Evolutionary conservation across 2,113 vertebrate species (phyloP), one percentile per base, ranked within the genome.

Genomic region (Nothoprocta perdicaria): DNA sequence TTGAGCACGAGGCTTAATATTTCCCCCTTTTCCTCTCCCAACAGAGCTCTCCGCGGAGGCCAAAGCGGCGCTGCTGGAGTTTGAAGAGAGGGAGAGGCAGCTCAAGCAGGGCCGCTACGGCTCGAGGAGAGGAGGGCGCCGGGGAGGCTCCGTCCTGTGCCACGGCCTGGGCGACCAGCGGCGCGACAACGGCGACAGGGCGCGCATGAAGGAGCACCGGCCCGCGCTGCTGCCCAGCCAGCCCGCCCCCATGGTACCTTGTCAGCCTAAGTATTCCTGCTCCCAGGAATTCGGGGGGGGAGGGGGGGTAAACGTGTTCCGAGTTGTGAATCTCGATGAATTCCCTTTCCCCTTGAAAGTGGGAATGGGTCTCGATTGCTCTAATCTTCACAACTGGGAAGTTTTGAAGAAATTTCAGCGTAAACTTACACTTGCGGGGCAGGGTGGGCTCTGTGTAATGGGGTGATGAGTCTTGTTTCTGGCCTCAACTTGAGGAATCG

Each of bases 1-100:
- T 11, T 80, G 46, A 9, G 26, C 33, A 69, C 3, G 7, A 55
- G 52, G 19, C 84, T 96, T 81, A 97, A 22, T 1, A n/a, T 69
- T 78, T 5, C 1, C 3, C 9, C 2, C 0, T 96, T 86, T 96
- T 78, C 83, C 4, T 89, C 76, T 79, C 48, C 22, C 53, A 48
- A 91, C 91, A 99, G 99, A 99, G 85, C 98, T 99, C 85, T 99
- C 99, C 13, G 99, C 99, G 60, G 98, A 99, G 96, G 99, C 99
- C 87, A 99, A 99, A 92, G 98, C 98, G 29, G 98, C 99, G 2
- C 89, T 99, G 88, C 97, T 98, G 75, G 98, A 99, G 86, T 99
- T 99, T 67, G 99, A 99, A 91, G 98, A 99, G 85, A 97, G 98
- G 86, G 99, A 99, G 66, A 98, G 98, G 5, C 98, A 98, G 89